Evolutionary conservation across 2,113 vertebrate genomes (phyloP), one percentile per base, ranked within the genome.

Genomic region (Hyaena hyaena): DNA sequence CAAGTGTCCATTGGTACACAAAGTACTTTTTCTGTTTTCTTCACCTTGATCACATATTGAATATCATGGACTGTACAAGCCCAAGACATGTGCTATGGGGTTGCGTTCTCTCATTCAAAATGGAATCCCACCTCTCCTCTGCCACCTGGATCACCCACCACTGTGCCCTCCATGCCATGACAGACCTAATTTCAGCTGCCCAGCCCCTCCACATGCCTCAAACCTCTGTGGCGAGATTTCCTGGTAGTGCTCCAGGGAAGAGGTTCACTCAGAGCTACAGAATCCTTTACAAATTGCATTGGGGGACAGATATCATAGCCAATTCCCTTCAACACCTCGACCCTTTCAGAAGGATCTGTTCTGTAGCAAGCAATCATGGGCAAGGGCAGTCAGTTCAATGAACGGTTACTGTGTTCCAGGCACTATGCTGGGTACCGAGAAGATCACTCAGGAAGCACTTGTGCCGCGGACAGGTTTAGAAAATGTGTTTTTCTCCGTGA

Each of bases 11-110:
- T 66, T 69, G 71, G 55, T 45, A 74, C 43, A 81, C 43, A 50
- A 5, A 26, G 31, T 26, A 10, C 55, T 84, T 80, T 35, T 91
- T 81, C 48, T 73, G 2, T 88, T 96, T 92, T 81, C 48, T 76
- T 81, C 28, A n/a, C 94, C 55, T 69, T 80, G 21, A 93, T 65
- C 69, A 87, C 63, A 71, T 85, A 74, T 58, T 91, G 65, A 91
- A 12, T 79, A 43, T n/a, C 68, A n/a, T 4, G n/a, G 63, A n/a
- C 73, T 69, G 33, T 16, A 45, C 35, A 33, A 16, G 73, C 28
- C 73, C 24, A 4, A n/a, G 69, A 19, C 16, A n/a, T 7, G 35
- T 15, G 4, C 23, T 39, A 2, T 31, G 14, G 28, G 65, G 7
- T 15, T 10, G 35, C 43, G 23, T 93, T 92, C 53, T 66, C 23